Evolutionary conservation across 2,113 vertebrate genomes (phyloP).

Genomic region (Heterotis niloticus): DNA sequence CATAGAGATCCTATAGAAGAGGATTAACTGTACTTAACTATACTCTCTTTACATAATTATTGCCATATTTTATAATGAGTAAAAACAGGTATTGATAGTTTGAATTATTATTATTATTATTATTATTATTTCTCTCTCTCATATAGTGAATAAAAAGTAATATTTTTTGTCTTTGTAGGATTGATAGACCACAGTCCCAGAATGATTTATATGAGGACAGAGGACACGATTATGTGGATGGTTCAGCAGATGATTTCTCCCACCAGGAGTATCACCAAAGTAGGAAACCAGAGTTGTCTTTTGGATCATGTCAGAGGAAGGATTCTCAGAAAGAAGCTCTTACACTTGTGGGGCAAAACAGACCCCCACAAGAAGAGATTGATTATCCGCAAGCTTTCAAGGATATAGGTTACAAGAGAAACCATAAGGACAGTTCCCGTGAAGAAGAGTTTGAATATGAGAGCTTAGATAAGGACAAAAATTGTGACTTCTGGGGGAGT

Average conservation of each 20-base stretch:
- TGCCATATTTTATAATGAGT: background rate
- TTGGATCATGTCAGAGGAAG: constrained; percentile 64
- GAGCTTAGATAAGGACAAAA: constrained; percentile 60
- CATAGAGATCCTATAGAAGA: too few relatives aligned
- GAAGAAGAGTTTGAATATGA: constrained; percentile 58
- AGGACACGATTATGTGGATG: constrained; percentile 63
- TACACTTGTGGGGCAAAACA: constrained; percentile 58
- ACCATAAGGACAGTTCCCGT: constrained; percentile 62
- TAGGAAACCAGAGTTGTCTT: constrained; percentile 64
- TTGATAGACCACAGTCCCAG: constrained; percentile 68
- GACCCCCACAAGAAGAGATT: constrained; percentile 58
- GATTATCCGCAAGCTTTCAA: constrained; percentile 72
- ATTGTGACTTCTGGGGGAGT: constrained; percentile 76
- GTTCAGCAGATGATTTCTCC: constrained; percentile 49
- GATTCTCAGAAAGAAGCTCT: constrained; percentile 65
- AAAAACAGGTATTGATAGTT: background rate
- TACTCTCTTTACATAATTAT: too few relatives aligned
- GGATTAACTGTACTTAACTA: too few relatives aligned
- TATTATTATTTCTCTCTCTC: background rate
- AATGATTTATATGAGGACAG: constrained; percentile 81
- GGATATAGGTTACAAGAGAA: constrained; percentile 58
- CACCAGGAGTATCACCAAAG: constrained; percentile 62
- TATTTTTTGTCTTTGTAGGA: constrained; percentile 58
- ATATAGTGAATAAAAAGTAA: background rate
- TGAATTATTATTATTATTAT: too few relatives aligned